phyloP scores from a whole-genome alignment of 2,888 invertebrate species.

The Eurytoma adleriae region DNA sequence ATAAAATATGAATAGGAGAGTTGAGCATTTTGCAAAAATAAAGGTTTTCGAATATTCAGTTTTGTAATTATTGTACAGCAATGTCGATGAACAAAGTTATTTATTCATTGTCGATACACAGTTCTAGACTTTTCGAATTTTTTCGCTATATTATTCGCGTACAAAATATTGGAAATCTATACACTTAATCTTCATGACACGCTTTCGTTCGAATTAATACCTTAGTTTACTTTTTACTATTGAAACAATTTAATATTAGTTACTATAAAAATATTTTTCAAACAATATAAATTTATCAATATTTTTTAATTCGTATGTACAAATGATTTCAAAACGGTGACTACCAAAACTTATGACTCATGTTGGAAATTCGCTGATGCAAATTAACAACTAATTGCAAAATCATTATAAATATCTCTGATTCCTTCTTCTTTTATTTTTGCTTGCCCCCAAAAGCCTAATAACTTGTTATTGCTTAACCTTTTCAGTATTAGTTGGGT shows the following conservation, averaged over 20 bases:
- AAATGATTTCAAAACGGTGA: not conserved
- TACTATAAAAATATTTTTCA: not conserved
- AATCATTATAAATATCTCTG: slow-evolving; percentile 25
- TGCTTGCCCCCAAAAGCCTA: slow-evolving; percentile 6
- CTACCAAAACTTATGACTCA: not conserved
- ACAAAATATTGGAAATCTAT: slow-evolving; percentile 35
- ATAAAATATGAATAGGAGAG: too few species aligned
- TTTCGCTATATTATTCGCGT: not conserved
- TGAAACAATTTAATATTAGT: not conserved
- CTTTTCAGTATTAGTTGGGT: not conserved
- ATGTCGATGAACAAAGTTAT: too few species aligned
- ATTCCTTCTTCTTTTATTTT: slow-evolving; percentile 21
- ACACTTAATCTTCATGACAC: not conserved
- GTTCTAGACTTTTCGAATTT: slow-evolving; percentile 2
- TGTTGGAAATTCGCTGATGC: slow-evolving; percentile 15
- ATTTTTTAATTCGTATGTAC: not conserved
- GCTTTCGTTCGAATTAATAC: not conserved
- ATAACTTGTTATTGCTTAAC: slow-evolving; percentile 29
- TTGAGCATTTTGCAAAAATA: too few species aligned
- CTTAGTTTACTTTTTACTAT: not conserved
- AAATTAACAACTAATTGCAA: slow-evolving; percentile 27
- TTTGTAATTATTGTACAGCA: too few species aligned
- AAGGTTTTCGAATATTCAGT: too few species aligned
- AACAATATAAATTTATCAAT: not conserved
- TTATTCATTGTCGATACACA: too few species aligned